Conservation (phyloP, 2,888 invertebrate genomes). For the Chaetogeoica ovagalla region DNA sequence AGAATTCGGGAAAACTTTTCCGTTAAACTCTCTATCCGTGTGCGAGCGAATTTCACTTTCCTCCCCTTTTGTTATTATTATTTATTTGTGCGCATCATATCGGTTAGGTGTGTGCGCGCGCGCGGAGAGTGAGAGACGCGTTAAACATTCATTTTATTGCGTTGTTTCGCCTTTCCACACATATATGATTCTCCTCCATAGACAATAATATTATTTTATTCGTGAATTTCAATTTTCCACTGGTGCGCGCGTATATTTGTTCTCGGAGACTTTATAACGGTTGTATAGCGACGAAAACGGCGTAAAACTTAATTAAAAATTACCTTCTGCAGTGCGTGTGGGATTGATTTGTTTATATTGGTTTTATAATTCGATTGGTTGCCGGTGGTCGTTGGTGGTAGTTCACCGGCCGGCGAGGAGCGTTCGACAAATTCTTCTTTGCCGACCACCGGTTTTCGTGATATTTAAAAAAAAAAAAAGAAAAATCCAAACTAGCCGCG, state of each 20-base stretch:
- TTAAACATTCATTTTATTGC: background rate
- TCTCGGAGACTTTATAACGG: constrained; percentile 1
- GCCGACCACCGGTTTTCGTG: too few relatives aligned
- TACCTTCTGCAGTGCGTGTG: background rate
- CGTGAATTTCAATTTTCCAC: constrained; percentile 1
- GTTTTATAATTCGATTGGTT: background rate
- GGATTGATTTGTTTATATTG: background rate
- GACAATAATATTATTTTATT: constrained; percentile 3
- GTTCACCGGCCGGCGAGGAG: too few relatives aligned
- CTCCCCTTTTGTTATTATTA: background rate
- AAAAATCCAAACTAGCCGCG: too few relatives aligned
- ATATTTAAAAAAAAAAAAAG: too few relatives aligned
- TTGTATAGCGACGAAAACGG: background rate
- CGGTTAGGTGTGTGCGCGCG: background rate
- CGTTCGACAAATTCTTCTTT: too few relatives aligned
- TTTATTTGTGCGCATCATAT: background rate
- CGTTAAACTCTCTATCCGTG: background rate
- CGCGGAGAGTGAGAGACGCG: background rate
- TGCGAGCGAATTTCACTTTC: too few relatives aligned
- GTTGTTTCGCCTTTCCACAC: constrained; percentile 9
- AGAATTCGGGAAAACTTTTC: constrained; percentile 17
- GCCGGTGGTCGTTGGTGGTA: too few relatives aligned
- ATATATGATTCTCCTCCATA: constrained; percentile 5
- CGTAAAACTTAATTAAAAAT: constrained; percentile 12
- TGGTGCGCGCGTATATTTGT: background rate